Percentiles rank a stretch among this genome's conserved stretches.
These are phyloP conservation scores for Helostoma temminkii DNA, from an alignment of 2,797 vertebrate species.

Conservation along the genomic window DNA sequence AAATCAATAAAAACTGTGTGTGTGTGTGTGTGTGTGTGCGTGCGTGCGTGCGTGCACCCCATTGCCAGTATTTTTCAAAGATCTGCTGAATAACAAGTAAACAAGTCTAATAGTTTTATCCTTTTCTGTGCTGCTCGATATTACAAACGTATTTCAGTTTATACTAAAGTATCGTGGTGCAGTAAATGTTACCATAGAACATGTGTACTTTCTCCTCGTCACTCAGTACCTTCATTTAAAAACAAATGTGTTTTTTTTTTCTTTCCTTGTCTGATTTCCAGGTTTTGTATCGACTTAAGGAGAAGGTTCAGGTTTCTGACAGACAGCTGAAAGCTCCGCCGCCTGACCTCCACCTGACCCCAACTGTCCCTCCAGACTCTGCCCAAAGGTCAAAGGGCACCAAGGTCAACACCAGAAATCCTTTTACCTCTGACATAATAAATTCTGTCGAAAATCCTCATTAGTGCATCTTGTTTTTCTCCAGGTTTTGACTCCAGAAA, in stretches of 20 bases:
- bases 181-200: no score
- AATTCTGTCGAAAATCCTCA: neutral
- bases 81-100: no score
- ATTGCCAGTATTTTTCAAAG: no score
- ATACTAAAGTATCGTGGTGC: no score
- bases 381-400: constrained; percentile 75
- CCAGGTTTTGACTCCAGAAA: constrained; percentile 82
- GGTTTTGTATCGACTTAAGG: constrained; percentile 94
- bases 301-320: constrained; percentile 90
- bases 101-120: no score
- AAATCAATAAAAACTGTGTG: no score
- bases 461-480: neutral
- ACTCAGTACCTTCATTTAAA: no score
- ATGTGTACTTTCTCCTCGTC: neutral
- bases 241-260: neutral
- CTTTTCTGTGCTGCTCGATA: no score
- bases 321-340: constrained; percentile 89
- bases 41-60: no score
- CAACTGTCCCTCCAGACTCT: constrained; percentile 78
- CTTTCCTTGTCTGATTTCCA: constrained; percentile 53
- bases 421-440: neutral
- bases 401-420: constrained; percentile 32
- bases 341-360: constrained; percentile 86
- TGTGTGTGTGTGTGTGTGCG: no score
- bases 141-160: no score